Evolutionary conservation across 2,797 vertebrate species (phyloP), one percentile per base, ranked within the genome.

Genomic region (Spinus pinus): DNA sequence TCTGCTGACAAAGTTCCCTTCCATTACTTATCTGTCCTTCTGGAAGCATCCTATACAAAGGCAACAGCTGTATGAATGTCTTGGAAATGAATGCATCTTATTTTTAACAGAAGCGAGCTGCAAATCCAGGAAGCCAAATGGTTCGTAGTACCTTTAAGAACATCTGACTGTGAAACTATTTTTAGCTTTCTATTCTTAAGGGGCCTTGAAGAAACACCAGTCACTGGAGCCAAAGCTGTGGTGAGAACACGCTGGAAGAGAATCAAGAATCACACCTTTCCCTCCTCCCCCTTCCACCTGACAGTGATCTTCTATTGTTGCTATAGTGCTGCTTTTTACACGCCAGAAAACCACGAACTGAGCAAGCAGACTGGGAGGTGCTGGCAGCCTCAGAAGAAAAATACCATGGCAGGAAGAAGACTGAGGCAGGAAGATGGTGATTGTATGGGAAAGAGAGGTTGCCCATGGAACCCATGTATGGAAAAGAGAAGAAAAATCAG

Each of bases 211-310:
- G 90, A 95, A 97, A 92, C 72, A 92, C 73, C 79, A 91, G 80
- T 58, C 42, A 86, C 67, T 86, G 82, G n/a, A 96, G 95, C 91
- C 96, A 96, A 95, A 77, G 58, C n/a, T 97, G 95, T 86, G 96
- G 95, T 88, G 57, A 96, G 96, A 97, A 96, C 90, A 89, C 37
- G 47, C 77, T 97, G 96, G 97, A 96, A 89, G 12, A 21, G 50
- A 90, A 85, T 94, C 96, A 97, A 97, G 96, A 95, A 90, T 97
- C 92, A 65, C 96, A 95, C 97, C 94, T 97, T 93, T 86, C 71
- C 82, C 86, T 96, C 75, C 83, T 91, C 78, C 78, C 8, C 62
- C 57, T 86, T 85, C 88, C 88, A 96, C 94, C 93, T 96, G 89
- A 96, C 92, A 95, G 93, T 47, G 61, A 88, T 95, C 95, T 95